Conservation (phyloP, 2,797 vertebrate genomes). For the Argyrosomus regius region DNA sequence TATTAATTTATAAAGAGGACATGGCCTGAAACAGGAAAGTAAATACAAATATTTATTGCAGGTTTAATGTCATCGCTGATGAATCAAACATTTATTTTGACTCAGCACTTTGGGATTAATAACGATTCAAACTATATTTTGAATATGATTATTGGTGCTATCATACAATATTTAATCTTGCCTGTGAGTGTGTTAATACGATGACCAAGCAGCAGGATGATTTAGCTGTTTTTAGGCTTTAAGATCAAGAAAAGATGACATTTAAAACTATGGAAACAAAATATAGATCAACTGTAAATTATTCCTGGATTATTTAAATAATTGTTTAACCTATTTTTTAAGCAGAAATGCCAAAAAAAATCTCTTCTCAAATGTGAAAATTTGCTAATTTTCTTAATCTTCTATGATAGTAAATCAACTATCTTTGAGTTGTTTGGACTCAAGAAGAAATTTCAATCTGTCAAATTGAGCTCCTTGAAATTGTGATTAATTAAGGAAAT, state of each 20-base stretch:
- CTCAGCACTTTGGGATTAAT: background rate
- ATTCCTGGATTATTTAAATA: background rate
- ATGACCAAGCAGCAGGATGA: background rate
- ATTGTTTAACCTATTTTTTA: background rate
- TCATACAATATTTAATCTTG: background rate
- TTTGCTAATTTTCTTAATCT: background rate
- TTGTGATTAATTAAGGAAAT: too few species aligned
- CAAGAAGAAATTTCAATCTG: background rate
- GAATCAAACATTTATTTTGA: background rate
- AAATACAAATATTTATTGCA: background rate
- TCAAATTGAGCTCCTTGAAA: background rate
- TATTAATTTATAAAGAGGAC: background rate
- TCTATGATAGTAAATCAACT: background rate
- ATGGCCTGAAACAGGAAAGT: background rate
- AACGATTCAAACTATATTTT: background rate
- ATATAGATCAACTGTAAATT: background rate
- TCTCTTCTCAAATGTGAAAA: background rate
- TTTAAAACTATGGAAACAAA: background rate
- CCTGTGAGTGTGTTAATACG: background rate
- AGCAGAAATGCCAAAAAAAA: background rate
- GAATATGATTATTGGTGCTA: background rate
- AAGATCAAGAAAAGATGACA: background rate
- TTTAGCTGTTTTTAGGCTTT: background rate
- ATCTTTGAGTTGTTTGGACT: background rate
- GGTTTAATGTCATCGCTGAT: background rate